Conservation (phyloP, 2,797 vertebrate species). For the Numenius phaeopus region DNA sequence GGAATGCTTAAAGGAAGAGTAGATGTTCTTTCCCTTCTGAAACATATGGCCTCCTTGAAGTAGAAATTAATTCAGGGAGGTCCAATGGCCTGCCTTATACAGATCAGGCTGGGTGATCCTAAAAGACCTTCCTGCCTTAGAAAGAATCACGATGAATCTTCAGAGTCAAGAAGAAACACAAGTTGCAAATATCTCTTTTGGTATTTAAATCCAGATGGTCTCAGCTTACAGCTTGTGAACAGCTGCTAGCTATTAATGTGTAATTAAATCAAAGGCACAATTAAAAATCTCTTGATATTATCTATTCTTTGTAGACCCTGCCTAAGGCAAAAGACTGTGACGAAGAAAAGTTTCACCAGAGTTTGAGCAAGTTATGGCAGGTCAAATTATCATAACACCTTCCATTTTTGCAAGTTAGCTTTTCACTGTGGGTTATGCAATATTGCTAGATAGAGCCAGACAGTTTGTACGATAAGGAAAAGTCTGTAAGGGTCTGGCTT, state of each 20-base stretch:
- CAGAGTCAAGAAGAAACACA: not conserved
- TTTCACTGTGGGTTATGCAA: not conserved
- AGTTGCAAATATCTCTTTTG: not conserved
- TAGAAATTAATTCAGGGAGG: not conserved
- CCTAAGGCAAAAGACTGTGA: not conserved
- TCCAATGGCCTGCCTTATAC: not conserved
- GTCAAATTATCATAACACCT: not conserved
- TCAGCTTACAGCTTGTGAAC: not conserved
- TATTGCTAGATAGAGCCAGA: not conserved
- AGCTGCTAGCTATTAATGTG: not conserved
- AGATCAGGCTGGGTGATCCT: not conserved
- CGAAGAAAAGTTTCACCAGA: not conserved
- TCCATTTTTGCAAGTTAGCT: not conserved
- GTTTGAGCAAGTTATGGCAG: not conserved
- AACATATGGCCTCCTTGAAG: not conserved
- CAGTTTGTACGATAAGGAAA: not conserved
- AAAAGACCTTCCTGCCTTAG: not conserved
- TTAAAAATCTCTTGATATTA: constrained; percentile 4
- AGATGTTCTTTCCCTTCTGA: not conserved
- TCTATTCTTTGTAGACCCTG: constrained; percentile 13
- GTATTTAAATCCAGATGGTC: not conserved
- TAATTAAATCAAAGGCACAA: constrained; percentile 19
- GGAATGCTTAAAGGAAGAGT: not conserved
- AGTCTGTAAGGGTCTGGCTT: not conserved
- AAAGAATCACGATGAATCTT: not conserved